Evolutionary conservation across 2,797 vertebrate genomes (phyloP), one percentile per base, ranked within the genome.

Genomic region (Sylvilagus floridanus): DNA sequence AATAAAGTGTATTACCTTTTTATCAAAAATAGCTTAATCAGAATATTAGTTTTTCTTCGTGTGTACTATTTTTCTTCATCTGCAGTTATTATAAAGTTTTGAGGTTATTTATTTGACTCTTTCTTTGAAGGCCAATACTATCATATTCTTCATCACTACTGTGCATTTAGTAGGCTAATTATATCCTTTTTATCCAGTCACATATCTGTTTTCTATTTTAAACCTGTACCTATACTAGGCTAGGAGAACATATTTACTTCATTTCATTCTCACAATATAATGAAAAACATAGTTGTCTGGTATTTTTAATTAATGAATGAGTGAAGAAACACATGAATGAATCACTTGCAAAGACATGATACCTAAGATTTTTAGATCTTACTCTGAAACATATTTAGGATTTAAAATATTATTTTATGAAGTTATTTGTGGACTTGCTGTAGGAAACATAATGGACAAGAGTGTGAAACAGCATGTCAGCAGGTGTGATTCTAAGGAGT

Each of bases 401-500:
- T 94, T 93, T 62, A 68, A 54, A 63, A 14, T 69, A 12, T 19
- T 63, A 32, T 81, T 81, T 66, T 81, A 30, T 75, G 50, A 50
- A 82, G 17, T 77, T 77, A 71, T 63, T 82, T 54, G 4, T 65
- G 17, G 17, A 84, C 11, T 54, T 63, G 35, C 57, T 75, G 7
- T 19, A 4, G 62, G 12, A n/a, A 69, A 69, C 81, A 24, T 52
- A 81, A 82, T 65, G 62, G 69, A 13, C 65, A 72, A 62, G n/a
- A 77, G 5, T n/a, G 57, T 26, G 28, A 93, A 91, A 73, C 14
- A 88, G 78, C 30, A 91, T 32, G 57, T 89, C 21, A 32, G 83
- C 42, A 76, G 71, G 71, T 95, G 75, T 88, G 72, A 93, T 66
- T 94, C 69, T 86, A 69, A 94, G 92, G 68, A 79, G 7, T 30